Percentiles rank a stretch among this genome's conserved stretches.
Evolutionary conservation across 1,140 invertebrate genomes (phyloP).

Genomic region (Harlomillsia oculata): DNA sequence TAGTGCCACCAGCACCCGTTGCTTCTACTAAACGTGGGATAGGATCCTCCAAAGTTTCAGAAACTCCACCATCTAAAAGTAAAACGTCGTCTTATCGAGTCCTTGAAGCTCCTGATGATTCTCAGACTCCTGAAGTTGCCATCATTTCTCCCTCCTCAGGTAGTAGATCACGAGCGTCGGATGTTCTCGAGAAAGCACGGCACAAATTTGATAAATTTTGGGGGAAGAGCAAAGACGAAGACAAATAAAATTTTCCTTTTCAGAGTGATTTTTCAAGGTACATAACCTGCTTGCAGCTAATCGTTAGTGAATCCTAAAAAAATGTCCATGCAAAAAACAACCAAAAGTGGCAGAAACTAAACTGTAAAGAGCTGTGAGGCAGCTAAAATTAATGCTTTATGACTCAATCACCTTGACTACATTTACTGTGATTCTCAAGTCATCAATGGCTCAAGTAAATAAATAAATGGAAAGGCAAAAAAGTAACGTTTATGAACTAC

Average conservation of each 20-base stretch:
- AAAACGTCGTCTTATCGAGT: conserved; percentile 38
- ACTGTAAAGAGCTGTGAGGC: conserved; percentile 11
- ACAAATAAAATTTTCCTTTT: conserved; percentile 17
- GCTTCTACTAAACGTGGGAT: conserved; percentile 26
- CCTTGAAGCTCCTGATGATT: conserved; percentile 42
- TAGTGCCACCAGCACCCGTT: conserved; percentile 33
- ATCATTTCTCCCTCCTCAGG: conserved; percentile 37
- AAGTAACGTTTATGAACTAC: too few species aligned
- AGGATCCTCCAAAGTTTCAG: conserved; percentile 34
- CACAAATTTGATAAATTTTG: conserved; percentile 79
- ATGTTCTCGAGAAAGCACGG: conserved; percentile 68
- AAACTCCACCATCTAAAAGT: conserved; percentile 26
- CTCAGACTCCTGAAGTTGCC: conserved; percentile 28
- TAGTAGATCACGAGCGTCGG: conserved; percentile 53
- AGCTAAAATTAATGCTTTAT: too few species aligned
- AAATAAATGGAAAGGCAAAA: too few species aligned
- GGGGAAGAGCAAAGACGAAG: conserved; percentile 46
- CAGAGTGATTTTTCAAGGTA: background rate
- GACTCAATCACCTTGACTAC: too few species aligned
- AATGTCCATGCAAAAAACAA: background rate
- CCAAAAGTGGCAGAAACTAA: conserved; percentile 1
- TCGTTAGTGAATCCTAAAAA: background rate
- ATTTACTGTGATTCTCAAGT: too few species aligned
- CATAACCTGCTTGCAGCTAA: background rate
- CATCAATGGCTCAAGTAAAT: too few species aligned